These are phyloP conservation scores for Neotoxoptera formosana DNA, from an alignment of 1,140 invertebrate species.

Conservation along the genomic window DNA sequence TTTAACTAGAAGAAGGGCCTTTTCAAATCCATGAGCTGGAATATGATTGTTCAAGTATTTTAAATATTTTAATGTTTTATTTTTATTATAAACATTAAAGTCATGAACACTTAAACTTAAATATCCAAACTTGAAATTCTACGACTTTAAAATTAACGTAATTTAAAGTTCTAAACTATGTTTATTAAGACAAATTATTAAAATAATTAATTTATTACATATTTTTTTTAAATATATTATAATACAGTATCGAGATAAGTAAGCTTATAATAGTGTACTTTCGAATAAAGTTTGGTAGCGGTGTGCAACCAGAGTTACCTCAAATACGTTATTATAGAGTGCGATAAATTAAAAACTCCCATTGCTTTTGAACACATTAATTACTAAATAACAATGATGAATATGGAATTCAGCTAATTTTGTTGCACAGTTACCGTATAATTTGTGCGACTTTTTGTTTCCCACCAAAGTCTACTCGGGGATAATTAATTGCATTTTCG, in stretches of 20 bases:
- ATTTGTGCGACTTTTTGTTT: conserved; percentile 45
- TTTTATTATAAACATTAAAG: neutral
- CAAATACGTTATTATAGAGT: conserved; percentile 34
- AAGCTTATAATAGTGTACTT: conserved; percentile 21
- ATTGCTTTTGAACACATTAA: conserved; percentile 38
- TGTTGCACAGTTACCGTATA: neutral
- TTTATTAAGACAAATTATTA: conserved; percentile 19
- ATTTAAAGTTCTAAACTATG: neutral
- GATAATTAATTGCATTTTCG: conserved; percentile 18
- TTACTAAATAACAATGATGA: conserved; percentile 46
- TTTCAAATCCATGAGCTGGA: neutral
- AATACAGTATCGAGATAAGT: neutral
- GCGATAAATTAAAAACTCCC: conserved; percentile 46
- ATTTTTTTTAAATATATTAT: neutral
- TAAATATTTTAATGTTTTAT: neutral
- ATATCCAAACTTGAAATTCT: neutral
- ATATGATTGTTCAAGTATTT: neutral
- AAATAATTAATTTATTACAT: neutral
- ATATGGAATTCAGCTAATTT: conserved; percentile 43
- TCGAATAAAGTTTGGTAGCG: neutral
- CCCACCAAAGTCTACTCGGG: neutral
- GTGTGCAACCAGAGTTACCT: neutral
- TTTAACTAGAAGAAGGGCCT: neutral
- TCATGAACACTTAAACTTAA: neutral
- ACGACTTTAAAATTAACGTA: neutral